Evolutionary conservation across 1,140 invertebrate genomes (phyloP).

Genomic region (Caenorhabditis briggsae): DNA sequence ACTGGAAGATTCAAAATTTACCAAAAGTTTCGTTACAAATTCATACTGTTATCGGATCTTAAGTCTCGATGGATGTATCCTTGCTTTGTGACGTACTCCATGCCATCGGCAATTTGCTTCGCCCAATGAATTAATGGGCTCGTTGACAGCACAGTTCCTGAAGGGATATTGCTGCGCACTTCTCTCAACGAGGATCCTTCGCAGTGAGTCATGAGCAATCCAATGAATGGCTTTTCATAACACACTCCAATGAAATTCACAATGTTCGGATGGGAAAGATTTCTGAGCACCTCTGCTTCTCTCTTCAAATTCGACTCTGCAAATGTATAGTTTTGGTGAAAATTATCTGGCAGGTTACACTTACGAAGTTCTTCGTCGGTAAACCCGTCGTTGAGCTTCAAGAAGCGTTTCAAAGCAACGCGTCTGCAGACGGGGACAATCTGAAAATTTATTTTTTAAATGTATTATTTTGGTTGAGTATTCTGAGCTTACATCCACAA

Average conservation of each 20-base stretch:
- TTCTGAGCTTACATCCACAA: too few relatives aligned
- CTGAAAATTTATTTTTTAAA: too few relatives aligned
- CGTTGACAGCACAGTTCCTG: not conserved
- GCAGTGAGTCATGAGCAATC: slow-evolving; percentile 21
- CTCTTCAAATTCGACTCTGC: too few relatives aligned
- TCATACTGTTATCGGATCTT: slow-evolving; percentile 30
- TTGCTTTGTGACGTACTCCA: not conserved
- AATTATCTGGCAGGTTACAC: too few relatives aligned
- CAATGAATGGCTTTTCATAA: not conserved
- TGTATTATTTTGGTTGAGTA: too few relatives aligned
- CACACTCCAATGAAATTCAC: slow-evolving; percentile 21
- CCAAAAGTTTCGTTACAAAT: not conserved
- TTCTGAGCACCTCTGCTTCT: not conserved
- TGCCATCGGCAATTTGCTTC: slow-evolving; percentile 12
- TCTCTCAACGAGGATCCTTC: slow-evolving; percentile 28
- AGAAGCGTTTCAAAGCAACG: too few relatives aligned
- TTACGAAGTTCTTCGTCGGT: too few relatives aligned
- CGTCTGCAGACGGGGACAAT: too few relatives aligned
- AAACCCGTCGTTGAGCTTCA: too few relatives aligned
- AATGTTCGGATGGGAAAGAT: slow-evolving; percentile 14
- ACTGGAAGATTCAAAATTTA: not conserved
- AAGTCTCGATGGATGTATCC: slow-evolving; percentile 39
- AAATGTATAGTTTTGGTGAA: too few relatives aligned
- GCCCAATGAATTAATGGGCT: slow-evolving; percentile 24
- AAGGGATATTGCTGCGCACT: not conserved